Conservation (phyloP, 1,140 invertebrate genomes). For the Calephelis virginiensis region DNA sequence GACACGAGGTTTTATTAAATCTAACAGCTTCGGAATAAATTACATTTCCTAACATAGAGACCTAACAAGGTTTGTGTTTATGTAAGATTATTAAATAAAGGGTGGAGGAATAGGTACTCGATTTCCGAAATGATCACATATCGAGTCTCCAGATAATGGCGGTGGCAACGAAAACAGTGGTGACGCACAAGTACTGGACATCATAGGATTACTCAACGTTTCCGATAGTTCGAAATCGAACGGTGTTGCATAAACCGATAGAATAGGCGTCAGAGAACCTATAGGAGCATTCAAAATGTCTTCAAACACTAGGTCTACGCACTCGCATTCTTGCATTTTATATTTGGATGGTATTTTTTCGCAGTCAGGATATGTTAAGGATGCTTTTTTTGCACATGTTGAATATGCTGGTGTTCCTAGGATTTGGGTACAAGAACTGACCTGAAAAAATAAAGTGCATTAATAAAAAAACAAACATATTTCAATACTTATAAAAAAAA, state of each 20-base stretch:
- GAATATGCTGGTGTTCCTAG: not conserved
- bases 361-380: not conserved
- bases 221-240: slow-evolving; percentile 17
- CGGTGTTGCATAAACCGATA: slow-evolving; percentile 33
- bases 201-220: slow-evolving; percentile 24
- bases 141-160: not conserved
- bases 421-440: not conserved
- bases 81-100: slow-evolving; percentile 21
- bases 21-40: no score
- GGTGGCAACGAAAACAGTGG: slow-evolving; percentile 1
- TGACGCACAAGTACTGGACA: not conserved
- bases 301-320: slow-evolving; percentile 27
- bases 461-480: not conserved
- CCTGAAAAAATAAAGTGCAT: not conserved
- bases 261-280: slow-evolving; percentile 38
- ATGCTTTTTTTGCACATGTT: not conserved
- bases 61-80: no score
- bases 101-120: slow-evolving; percentile 17
- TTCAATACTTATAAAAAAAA: not conserved
- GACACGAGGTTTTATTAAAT: no score
- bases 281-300: slow-evolving; percentile 31
- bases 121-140: slow-evolving; percentile 11
- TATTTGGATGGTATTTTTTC: slow-evolving; percentile 14
- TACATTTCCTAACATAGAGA: no score
- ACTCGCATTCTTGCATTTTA: slow-evolving; percentile 11